Base-by-base conservation (phyloP, 2,888 invertebrate species). In the Parochlus steinenii region DNA sequence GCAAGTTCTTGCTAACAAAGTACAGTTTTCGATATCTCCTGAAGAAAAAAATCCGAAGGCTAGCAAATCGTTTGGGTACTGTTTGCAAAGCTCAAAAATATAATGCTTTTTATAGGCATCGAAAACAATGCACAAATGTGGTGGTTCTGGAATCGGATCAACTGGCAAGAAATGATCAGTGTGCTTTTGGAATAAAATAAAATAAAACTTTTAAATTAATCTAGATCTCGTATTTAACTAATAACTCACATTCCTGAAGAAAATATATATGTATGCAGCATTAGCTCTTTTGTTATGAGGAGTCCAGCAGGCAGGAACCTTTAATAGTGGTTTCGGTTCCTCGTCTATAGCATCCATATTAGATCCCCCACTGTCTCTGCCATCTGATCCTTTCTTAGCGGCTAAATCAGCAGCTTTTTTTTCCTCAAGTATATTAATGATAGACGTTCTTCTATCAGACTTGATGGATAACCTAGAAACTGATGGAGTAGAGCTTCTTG, bases 1-100 rank as follows among this genome's bases (percentile, higher is more conserved):
- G 0, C 67, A 52, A 1, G 62, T 69, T 49, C 73, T 77, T 33
- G 74, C 69, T 11, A 82, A 58, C 19, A 77, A 54, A 42, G 58
- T 55, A 0, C 79, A 72, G 5, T 65, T 62, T 0, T 61, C 57
- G 0, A 74, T 61, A 39, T 63, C 62, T 28, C 67, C 66, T 41
- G 64, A 69, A 1, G 71, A 70, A n/a, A 28, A 34, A 11, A 28
- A 34, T 6, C 34, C 34, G 8, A 12, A 28, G 20, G 12, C 17
- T 2, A 34, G 19, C 3, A 34, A 25, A 4, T 20, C 28, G 12
- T 28, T 27, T 2, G 20, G 15, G 11, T 15, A 19, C 3, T 34
- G 8, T 6, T 19, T 19, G n/a, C 19, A 15, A 3, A 34, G 5
- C 16, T 27, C 18, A 11, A 28, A 8, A 4, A 34, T 16, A 16